Percentiles rank a stretch among this genome's conserved stretches.
These are phyloP conservation scores for Agapostemon virescens DNA, from an alignment of 2,888 invertebrate genomes.

Conservation along the genomic window DNA sequence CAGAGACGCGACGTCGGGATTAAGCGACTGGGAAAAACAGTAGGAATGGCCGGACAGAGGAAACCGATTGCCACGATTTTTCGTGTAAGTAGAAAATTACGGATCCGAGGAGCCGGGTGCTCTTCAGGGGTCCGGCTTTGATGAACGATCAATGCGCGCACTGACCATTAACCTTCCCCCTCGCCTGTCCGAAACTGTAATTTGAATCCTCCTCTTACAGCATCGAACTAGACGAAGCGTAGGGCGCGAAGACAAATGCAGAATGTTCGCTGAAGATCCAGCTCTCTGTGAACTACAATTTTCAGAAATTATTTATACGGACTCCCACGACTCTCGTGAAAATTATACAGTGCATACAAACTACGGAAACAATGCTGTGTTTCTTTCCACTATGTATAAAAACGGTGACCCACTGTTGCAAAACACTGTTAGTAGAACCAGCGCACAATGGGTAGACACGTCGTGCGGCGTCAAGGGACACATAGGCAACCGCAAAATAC, in stretches of 20 bases:
- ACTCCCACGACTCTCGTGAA: no score
- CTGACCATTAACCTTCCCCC: constrained; percentile 26
- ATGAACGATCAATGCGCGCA: constrained; percentile 32
- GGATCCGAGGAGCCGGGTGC: not conserved
- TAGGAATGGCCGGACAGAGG: not conserved
- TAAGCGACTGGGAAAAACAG: not conserved
- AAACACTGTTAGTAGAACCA: not conserved
- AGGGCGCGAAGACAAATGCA: not conserved
- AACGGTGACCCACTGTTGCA: accelerated
- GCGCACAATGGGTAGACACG: not conserved
- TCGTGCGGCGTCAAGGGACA: no score
- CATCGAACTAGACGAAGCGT: not conserved
- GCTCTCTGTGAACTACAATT: not conserved
- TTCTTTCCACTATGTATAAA: no score
- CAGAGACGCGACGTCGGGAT: not conserved
- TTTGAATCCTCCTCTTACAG: constrained; percentile 25
- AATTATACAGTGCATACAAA: no score
- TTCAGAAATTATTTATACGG: not conserved
- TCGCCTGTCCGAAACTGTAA: constrained; percentile 15
- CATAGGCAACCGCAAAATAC: not conserved
- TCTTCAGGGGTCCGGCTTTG: constrained; percentile 18
- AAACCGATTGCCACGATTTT: constrained; percentile 36
- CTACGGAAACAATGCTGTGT: no score
- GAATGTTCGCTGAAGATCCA: not conserved
- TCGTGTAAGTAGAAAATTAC: constrained; percentile 32